Evolutionary conservation across 2,113 vertebrate genomes (phyloP).

Genomic region (Grantiella picta): DNA sequence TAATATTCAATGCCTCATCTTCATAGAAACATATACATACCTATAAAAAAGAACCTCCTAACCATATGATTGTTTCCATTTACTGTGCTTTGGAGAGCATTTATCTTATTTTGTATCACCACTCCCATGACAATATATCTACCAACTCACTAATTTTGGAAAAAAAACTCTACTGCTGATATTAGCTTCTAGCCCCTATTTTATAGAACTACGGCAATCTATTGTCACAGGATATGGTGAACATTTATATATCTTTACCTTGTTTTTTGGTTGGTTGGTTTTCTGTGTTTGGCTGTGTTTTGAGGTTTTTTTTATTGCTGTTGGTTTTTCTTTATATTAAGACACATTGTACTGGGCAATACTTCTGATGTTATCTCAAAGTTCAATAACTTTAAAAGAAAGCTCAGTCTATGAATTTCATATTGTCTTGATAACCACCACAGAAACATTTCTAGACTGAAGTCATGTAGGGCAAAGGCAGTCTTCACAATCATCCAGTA

Average conservation of each 20-base stretch:
- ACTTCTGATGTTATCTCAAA: neutral
- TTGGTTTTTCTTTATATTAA: neutral
- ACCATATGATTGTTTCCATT: neutral
- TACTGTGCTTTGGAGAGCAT: neutral
- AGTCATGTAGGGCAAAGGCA: neutral
- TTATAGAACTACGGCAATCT: too few relatives aligned
- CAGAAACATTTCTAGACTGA: neutral
- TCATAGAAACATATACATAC: neutral
- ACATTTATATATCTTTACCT: neutral
- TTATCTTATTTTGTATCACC: neutral
- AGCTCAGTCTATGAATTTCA: neutral
- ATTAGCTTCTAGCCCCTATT: neutral
- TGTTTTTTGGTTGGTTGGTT: neutral
- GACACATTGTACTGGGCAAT: neutral
- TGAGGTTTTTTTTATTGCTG: too few relatives aligned
- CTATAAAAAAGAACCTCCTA: fast-evolving
- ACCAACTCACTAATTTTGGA: neutral
- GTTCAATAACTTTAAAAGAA: neutral
- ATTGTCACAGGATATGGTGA: neutral
- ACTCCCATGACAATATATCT: neutral
- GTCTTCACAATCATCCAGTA: neutral
- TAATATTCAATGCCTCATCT: neutral
- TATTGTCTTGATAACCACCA: neutral
- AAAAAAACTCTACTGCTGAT: neutral
- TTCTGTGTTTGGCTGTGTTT: neutral